phyloP scores from a whole-genome alignment of 2,888 invertebrate species.

The Spisula subtruncata region DNA sequence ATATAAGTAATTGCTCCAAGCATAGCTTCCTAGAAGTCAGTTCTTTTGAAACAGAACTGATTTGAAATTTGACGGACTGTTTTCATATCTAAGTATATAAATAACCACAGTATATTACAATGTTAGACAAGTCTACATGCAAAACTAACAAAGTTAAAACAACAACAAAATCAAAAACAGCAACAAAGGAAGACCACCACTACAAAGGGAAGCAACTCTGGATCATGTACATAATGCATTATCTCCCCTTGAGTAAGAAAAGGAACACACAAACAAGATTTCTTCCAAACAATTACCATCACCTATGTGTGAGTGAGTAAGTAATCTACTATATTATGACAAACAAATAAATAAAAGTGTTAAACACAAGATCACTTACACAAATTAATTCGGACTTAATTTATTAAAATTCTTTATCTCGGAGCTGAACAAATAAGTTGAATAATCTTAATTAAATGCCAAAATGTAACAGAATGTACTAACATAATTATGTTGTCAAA shows the following conservation, averaged over 20 bases:
- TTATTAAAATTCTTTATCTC: no score
- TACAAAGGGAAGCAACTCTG: neutral
- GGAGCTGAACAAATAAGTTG: no score
- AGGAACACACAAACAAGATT: neutral
- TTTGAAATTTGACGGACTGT: neutral
- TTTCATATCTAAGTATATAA: neutral
- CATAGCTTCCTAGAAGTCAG: neutral
- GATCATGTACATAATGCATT: neutral
- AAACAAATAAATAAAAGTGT: neutral
- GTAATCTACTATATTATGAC: neutral
- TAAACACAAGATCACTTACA: no score
- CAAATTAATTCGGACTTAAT: no score
- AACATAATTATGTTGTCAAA: no score
- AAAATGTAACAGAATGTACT: no score
- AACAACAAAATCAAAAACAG: neutral
- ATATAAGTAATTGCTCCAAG: neutral
- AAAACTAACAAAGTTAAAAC: constrained; percentile 6
- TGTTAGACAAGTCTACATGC: constrained; percentile 1
- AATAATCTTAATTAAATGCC: no score
- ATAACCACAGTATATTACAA: neutral
- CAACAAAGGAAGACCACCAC: constrained; percentile 26
- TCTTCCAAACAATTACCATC: neutral
- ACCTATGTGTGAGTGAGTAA: neutral
- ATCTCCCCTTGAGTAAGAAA: constrained; percentile 1
- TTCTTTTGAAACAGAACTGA: neutral